A percentile compares a stretch with the other conserved stretches of the same genome.
Evolutionary conservation across 1,140 invertebrate species (phyloP).

Genomic region (Trypoxylus dichotomus): DNA sequence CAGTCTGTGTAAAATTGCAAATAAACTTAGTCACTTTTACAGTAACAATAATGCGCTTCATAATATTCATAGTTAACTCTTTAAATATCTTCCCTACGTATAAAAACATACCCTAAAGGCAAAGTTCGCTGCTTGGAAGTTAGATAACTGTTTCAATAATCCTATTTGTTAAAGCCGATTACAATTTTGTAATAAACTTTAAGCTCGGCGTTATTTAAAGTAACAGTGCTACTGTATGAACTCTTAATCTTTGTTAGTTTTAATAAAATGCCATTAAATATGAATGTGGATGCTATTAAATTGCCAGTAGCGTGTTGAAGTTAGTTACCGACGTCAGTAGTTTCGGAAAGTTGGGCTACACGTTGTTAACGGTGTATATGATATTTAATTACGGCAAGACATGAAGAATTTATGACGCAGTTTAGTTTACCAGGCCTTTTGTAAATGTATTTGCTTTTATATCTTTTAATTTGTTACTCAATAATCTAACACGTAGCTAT

Average conservation of each 20-base stretch:
- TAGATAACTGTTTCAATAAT: neutral
- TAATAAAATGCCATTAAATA: constrained; percentile 9
- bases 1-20: too few relatives aligned
- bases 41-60: too few relatives aligned
- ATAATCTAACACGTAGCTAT: neutral
- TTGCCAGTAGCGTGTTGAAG: neutral
- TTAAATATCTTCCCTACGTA: neutral
- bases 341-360: neutral
- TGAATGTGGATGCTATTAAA: constrained; percentile 8
- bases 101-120: neutral
- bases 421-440: neutral
- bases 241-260: constrained; percentile 24
- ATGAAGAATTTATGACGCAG: neutral
- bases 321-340: neutral
- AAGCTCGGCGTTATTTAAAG: neutral
- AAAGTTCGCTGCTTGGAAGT: neutral
- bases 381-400: constrained; percentile 1
- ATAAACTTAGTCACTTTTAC: too few relatives aligned
- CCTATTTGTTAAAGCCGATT: constrained; percentile 24
- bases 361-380: neutral
- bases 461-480: neutral
- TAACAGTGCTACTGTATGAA: neutral
- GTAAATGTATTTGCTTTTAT: neutral
- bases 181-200: constrained; percentile 21
- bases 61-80: neutral